Evolutionary conservation across 2,113 vertebrate species (phyloP).

Genomic region (Jacana jacana): DNA sequence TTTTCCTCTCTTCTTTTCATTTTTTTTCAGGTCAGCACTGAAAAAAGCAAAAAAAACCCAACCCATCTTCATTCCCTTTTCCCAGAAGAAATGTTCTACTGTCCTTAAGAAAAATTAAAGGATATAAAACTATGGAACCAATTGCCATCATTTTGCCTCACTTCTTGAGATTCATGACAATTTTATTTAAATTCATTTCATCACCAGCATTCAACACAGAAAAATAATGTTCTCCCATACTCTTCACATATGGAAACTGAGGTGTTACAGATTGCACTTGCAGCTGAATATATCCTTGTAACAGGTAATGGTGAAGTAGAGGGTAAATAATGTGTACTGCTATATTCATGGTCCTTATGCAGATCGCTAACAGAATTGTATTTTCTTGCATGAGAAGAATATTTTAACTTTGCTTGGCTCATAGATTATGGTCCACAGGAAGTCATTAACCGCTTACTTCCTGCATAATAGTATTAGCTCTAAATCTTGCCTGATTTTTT

Average conservation of each 20-base stretch:
- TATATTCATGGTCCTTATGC: background rate
- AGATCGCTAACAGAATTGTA: background rate
- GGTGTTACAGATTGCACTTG: background rate
- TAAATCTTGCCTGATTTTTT: background rate
- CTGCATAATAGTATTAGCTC: background rate
- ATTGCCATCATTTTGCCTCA: background rate
- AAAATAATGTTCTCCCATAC: background rate
- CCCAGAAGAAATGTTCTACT: background rate
- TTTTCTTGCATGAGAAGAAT: background rate
- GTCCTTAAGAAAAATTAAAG: background rate
- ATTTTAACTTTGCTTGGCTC: background rate
- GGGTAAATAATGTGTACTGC: background rate
- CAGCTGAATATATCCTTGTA: background rate
- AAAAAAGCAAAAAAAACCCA: background rate
- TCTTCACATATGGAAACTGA: background rate
- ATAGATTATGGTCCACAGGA: background rate
- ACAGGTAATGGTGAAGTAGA: background rate
- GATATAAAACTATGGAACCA: background rate
- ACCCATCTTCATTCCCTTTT: background rate
- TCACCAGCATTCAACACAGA: background rate
- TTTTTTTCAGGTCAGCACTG: background rate
- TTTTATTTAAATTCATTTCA: background rate
- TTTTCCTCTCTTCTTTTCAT: background rate
- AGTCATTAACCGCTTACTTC: background rate
- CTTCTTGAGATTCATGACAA: background rate